Evolutionary conservation across 2,888 invertebrate genomes (phyloP), one percentile per base, ranked within the genome.

Genomic region (Peribatodes rhomboidaria): DNA sequence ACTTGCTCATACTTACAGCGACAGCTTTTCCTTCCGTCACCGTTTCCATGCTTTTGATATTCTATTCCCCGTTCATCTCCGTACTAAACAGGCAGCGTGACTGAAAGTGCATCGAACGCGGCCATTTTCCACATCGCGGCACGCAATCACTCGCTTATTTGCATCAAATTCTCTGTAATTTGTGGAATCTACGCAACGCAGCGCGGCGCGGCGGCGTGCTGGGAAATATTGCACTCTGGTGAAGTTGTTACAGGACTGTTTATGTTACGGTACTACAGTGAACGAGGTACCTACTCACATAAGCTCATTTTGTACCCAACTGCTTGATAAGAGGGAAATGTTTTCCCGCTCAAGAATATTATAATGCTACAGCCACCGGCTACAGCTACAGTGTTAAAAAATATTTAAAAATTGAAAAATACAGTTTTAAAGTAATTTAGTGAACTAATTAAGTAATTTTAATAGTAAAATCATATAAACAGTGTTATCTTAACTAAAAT

Each of bases 121-220:
- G 58, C 58, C 42, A 73, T 73, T 73, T 71, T 67, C 67, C 65
- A 67, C 65, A 61, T 57, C 61, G 66, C 55, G 22, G 2, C 58
- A 57, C 53, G 57, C 70, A 69, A 72, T 73, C 69, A 64, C 66
- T 68, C 70, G 71, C 64, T 59, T 47, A 58, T 58, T 59, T 66
- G 66, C 61, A 58, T 61, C 66, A 57, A 66, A 58, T 50, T 62
- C 41, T 57, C 20, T 50, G 42, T 58, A 61, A 59, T 59, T 59
- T 58, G 44, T 31, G 14, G 10, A 47, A 39, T 39, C 39, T 33
- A 53, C 53, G 53, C 52, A 37, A 39, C 13, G 35, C 35, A 35
- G 35, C 35, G 35, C 35, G 9, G 35, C 35, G 35, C 35, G 9
- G 27, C 27, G 27, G 27, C 27, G n/a, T n/a, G n/a, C n/a, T n/a